Base-by-base conservation (phyloP, 2,113 vertebrate species). In the Pterocles gutturalis region DNA sequence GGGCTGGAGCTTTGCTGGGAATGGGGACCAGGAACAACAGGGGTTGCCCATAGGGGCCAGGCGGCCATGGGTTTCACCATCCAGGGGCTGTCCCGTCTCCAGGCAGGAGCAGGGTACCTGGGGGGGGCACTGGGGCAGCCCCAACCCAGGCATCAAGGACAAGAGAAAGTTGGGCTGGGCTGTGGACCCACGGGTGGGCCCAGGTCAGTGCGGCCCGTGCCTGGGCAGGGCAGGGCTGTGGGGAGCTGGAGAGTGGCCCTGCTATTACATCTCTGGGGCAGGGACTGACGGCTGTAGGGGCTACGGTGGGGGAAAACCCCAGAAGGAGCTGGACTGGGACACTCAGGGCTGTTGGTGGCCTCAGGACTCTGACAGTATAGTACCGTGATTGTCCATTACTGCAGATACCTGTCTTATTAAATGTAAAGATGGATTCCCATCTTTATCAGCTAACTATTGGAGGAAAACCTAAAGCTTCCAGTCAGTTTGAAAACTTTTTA, bases 111-210 rank as follows among this genome's bases (percentile, higher is more conserved):
- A 90, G 29, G 22, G 48, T 62, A 64, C 13, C 2, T 11, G 13
- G 0, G 7, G 29, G 21, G 29, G 24, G 1, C 4, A 20, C 9
- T 0, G 1, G 5, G 25, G 3, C 22, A 89, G 12, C 1, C 1
- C 9, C 19, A 91, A 19, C 7, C 21, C 3, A 2, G 51, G 9
- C 46, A 61, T 36, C 26, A 61, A 26, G 8, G 5, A 6, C 29
- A 12, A 9, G 7, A 18, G 54, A 25, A 72, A 33, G 9, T 6
- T 33, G 31, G 5, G 25, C 4, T 34, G 20, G 29, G 12, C 34
- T 0, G 0, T 13, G 24, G 11, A 4, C 5, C 13, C 5, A 26
- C 0, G 1, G 10, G 24, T 57, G 5, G 5, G 28, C 10, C 6
- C 9, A 17, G 6, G 7, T 81, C 1, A 0, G 19, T 1, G 3